These are phyloP conservation scores for Cladopsammia gracilis DNA, from an alignment of 64 coral and sea anemone genomes.

Conservation along the genomic window DNA sequence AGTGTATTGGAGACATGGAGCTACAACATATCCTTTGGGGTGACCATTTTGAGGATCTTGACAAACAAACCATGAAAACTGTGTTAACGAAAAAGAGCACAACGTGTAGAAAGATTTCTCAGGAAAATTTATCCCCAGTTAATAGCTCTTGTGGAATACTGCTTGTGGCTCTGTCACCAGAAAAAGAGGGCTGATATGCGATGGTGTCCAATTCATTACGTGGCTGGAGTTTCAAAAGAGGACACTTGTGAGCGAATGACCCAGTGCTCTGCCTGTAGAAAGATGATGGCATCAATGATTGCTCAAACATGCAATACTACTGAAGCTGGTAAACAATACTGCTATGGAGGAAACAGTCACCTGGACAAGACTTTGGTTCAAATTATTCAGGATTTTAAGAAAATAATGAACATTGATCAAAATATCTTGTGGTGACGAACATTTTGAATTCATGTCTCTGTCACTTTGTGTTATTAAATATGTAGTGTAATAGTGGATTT, in stretches of 20 bases:
- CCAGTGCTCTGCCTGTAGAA: background rate
- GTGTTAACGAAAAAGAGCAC: background rate
- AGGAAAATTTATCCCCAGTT: conserved; percentile 34
- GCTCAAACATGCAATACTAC: too few species aligned
- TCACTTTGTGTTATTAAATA: too few species aligned
- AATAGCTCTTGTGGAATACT: background rate
- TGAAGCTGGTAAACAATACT: background rate
- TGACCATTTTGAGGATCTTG: background rate
- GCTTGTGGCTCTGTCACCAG: background rate
- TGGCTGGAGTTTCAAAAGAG: too few species aligned
- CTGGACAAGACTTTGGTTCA: background rate
- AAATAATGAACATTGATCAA: background rate
- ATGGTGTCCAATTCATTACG: too few species aligned
- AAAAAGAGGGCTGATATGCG: too few species aligned
- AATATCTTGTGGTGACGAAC: background rate
- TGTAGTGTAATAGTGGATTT: too few species aligned
- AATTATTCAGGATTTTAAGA: background rate
- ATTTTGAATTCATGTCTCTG: background rate
- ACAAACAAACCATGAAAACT: background rate
- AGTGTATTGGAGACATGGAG: background rate
- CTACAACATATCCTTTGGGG: background rate
- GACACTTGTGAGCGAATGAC: background rate
- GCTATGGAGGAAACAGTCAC: background rate
- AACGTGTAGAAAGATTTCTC: conserved; percentile 3
- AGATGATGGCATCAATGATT: background rate